Evolutionary conservation across 2,113 vertebrate genomes (phyloP).

Genomic region (Thamnophis sirtalis): DNA sequence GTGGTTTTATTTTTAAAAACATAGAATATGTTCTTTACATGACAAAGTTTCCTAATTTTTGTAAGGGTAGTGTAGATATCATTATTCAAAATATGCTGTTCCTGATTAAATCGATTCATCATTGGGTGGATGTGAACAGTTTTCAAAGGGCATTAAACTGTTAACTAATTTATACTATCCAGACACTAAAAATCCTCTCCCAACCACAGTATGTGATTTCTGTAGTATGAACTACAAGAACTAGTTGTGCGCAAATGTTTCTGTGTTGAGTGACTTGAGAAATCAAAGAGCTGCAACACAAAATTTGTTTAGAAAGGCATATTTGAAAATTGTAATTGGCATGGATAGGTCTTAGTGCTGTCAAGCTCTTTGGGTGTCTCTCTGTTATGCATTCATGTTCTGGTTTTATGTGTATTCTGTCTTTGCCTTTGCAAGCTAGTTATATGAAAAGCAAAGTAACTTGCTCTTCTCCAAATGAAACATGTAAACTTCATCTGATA

Average conservation of each 20-base stretch:
- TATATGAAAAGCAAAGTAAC: slow-evolving; percentile 8
- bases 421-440: background rate
- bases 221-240: background rate
- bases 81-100: background rate
- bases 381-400: background rate
- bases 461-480: slow-evolving; percentile 12
- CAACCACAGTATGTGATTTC: background rate
- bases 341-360: background rate
- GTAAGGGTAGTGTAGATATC: background rate
- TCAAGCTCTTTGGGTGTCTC: background rate
- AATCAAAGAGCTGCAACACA: background rate
- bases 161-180: background rate
- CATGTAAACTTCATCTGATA: slow-evolving; percentile 13
- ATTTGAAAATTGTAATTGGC: background rate
- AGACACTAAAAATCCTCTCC: background rate
- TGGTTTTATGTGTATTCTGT: background rate
- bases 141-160: background rate
- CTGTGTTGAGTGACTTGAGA: background rate
- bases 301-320: background rate
- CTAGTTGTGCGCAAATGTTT: background rate
- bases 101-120: background rate
- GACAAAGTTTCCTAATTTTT: background rate
- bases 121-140: background rate
- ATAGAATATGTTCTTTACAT: background rate
- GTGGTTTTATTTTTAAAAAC: background rate